Base-by-base conservation (phyloP, 2,888 invertebrate genomes). In the Temnothorax ravouxi region DNA sequence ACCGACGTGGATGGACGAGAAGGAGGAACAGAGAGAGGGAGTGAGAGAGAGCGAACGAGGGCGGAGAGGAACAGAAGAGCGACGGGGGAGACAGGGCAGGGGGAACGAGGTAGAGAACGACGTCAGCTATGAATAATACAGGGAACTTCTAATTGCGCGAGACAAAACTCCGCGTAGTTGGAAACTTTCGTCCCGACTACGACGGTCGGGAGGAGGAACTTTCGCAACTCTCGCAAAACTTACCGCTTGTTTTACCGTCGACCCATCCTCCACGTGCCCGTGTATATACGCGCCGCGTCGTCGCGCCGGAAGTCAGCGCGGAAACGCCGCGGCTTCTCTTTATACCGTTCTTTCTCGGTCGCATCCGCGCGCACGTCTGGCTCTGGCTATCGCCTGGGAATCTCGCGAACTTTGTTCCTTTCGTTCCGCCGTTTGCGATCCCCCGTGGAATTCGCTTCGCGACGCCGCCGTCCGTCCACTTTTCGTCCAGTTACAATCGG, bases 131-230 rank as follows among this genome's bases (percentile, higher is more conserved):
- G 94, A 94, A 94, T 94, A 94, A 94, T 94, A 93, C 92, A 93
- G 89, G 92, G 91, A 94, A 94, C 91, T 94, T 94, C 92, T 94
- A 94, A 94, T 94, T 94, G 94, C 93, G 91, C 93, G 92, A 92
- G 94, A 94, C 93, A 92, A 93, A 94, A 94, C 91, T 94, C 88
- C 86, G 72, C 41, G 75, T 87, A 88, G 90, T 87, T 89, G 87
- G 88, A 90, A 90, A 91, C 88, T 91, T 90, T 88, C 86, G 85
- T 85, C 86, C 88, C 82, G 85, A 84, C 86, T 71, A 79, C 59
- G 82, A 66, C 69, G 83, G 44, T 66, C 83, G 85, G 84, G 88
- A 69, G 80, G 80, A 85, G 84, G 83, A 90, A 90, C 85, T 90
- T 90, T 90, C 83, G 77, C 85, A 79, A 86, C 90, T 88, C 89